A percentile compares a stretch with the other conserved stretches of the same genome.
phyloP scores from a whole-genome alignment of 2,888 invertebrate species.

The Phytoseiulus persimilis region DNA sequence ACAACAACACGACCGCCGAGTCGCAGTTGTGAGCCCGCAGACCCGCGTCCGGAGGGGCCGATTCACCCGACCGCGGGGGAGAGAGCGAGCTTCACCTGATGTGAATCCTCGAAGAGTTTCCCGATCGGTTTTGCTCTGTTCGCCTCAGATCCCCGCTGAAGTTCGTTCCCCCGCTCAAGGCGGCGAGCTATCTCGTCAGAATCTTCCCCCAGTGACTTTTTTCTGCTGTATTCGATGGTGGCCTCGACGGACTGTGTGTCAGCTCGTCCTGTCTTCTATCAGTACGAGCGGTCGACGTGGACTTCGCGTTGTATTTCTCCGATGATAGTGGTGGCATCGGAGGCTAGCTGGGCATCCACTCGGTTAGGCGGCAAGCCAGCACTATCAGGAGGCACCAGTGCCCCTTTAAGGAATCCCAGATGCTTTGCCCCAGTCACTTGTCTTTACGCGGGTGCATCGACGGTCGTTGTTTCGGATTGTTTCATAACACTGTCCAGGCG shows the following conservation, averaged over 20 bases:
- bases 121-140: no score
- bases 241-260: background rate
- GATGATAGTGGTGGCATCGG: background rate
- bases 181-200: background rate
- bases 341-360: background rate
- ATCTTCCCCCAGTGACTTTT: background rate
- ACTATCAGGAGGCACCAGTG: conserved; percentile 5
- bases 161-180: no score
- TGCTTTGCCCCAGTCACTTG: background rate
- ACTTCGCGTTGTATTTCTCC: background rate
- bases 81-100: no score
- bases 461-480: background rate
- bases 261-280: no score
- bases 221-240: background rate
- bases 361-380: background rate
- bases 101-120: no score
- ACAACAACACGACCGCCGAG: background rate
- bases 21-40: no score
- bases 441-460: background rate
- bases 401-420: background rate
- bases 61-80: no score
- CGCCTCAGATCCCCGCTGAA: no score
- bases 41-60: no score
- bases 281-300: background rate
- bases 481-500: background rate